Evolutionary conservation across 92 coral and sea anemone species (phyloP), one percentile per base, ranked within the genome.

Genomic region (Micromussa lordhowensis): DNA sequence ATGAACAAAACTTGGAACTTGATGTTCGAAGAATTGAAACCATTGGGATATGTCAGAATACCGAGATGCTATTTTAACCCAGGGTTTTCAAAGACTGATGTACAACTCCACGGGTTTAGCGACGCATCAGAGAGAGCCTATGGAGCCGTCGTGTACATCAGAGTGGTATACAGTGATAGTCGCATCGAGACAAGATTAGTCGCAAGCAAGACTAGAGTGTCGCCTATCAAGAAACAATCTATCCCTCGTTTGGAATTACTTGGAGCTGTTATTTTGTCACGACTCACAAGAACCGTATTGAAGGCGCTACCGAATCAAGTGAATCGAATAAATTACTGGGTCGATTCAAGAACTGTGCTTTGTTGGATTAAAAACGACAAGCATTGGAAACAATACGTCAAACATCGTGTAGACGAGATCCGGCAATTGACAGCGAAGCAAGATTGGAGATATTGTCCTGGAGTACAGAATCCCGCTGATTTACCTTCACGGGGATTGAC

Each of bases 361-460:
- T 92, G 90, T 59, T 92, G 90, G 87, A 92, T 92, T 1, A 59
- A 53, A 14, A 88, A 92, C 30, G 81, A 73, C 8, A 35, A 68
- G 49, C 68, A 66, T 3, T 87, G 91, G 91, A 92, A 88, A 66
- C 88, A 89, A 19, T 88, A 85, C 34, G 88, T 92, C 2, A 78
- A 82, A 29, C 87, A 88, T 63, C 75, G 86, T 35, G 92, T 86
- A 38, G 40, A 82, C 2, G 92, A 88, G 53, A 92, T 88, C 59
- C 83, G 73, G 30, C 55, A 34, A 1, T 64, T 88, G 18, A 88
- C 88, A 17, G 59, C 85, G 10, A 79, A 57, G 75, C 48, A 59
- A 30, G 21, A 51, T 11, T 92, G 94, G 92, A 75, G 92, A 73
- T 85, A 87, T 82, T 91, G 94, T 48, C 94, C 81, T 44, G 81